A percentile compares a stretch with the other conserved stretches of the same genome.
These are phyloP conservation scores for Hetaerina titia DNA, from an alignment of 2,888 invertebrate genomes.

Conservation along the genomic window DNA sequence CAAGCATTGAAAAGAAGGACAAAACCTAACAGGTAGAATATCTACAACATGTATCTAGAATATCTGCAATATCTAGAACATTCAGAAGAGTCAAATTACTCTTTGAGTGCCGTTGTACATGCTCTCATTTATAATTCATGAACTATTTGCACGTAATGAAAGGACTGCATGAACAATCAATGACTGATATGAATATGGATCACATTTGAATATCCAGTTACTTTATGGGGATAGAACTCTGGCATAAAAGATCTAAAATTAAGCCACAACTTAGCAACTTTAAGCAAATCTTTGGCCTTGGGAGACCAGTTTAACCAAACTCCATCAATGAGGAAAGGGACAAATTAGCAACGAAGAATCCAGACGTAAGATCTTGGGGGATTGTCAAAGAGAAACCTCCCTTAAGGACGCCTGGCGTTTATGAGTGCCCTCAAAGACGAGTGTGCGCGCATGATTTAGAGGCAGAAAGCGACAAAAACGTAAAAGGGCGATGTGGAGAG, in stretches of 20 bases:
- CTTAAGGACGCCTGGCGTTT: not conserved
- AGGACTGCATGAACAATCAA: too few species aligned
- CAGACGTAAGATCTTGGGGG: not conserved
- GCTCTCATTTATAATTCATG: too few species aligned
- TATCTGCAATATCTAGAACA: too few species aligned
- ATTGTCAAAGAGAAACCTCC: not conserved
- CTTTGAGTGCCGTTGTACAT: too few species aligned
- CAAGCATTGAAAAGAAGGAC: too few species aligned
- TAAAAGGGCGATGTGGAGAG: not conserved
- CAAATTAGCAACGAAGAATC: not conserved
- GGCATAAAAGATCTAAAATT: not conserved
- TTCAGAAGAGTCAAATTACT: too few species aligned
- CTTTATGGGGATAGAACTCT: too few species aligned
- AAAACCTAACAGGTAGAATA: too few species aligned
- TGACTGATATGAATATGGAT: too few species aligned
- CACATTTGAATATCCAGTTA: too few species aligned
- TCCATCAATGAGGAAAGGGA: not conserved
- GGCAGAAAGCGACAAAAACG: not conserved
- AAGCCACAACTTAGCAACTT: not conserved
- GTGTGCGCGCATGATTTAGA: not conserved
- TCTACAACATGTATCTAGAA: too few species aligned
- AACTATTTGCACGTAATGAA: too few species aligned
- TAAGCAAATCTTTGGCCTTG: not conserved
- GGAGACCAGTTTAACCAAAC: not conserved
- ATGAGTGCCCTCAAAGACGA: not conserved